These are phyloP conservation scores for Meleagris gallopavo DNA, from an alignment of 2,113 vertebrate species.

Conservation along the genomic window DNA sequence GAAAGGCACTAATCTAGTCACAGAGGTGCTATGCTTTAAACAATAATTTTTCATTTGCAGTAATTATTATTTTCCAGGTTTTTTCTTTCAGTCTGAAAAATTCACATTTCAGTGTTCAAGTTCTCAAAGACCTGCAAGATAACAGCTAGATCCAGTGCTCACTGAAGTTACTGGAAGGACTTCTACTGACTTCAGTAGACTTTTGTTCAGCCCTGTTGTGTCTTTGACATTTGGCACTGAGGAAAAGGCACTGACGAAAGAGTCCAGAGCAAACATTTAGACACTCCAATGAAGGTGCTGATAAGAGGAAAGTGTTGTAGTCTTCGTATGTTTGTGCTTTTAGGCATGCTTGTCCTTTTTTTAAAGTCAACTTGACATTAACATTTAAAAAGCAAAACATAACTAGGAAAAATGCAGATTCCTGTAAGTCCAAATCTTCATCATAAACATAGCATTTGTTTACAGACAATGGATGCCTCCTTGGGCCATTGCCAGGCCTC, in stretches of 20 bases:
- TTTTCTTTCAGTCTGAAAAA: not conserved
- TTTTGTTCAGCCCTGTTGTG: not conserved
- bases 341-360: not conserved
- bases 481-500: not conserved
- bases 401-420: not conserved
- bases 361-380: not conserved
- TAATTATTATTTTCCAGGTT: not conserved
- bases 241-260: not conserved
- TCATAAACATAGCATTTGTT: not conserved
- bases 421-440: not conserved
- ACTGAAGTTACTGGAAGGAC: not conserved
- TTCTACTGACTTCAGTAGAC: not conserved
- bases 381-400: not conserved
- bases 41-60: not conserved
- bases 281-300: not conserved
- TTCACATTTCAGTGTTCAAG: not conserved
- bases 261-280: not conserved
- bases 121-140: not conserved
- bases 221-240: not conserved
- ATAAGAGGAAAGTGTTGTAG: not conserved
- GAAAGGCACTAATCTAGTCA: not conserved
- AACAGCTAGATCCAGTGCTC: slow-evolving; percentile 2
- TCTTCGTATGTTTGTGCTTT: not conserved
- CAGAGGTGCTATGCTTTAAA: not conserved
- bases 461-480: not conserved